Evolutionary conservation across 2,888 invertebrate species (phyloP).

Genomic region (Brachycybe producta): DNA sequence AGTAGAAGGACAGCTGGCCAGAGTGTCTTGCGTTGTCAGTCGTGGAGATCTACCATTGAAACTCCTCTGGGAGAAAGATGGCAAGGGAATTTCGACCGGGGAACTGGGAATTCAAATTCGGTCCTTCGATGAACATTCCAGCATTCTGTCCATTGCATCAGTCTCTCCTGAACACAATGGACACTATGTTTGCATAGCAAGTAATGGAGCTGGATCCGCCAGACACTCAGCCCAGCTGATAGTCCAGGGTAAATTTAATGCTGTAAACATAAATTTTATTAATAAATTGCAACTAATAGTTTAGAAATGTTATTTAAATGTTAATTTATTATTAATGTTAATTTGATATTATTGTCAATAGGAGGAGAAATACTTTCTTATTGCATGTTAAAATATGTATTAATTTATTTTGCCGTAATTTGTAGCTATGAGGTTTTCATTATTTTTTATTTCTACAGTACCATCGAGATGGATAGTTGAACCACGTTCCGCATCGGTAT

Average conservation of each 20-base stretch:
- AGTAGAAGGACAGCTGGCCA: constrained; percentile 14
- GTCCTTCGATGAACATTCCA: constrained; percentile 31
- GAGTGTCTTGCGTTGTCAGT: constrained; percentile 18
- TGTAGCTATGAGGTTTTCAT: background rate
- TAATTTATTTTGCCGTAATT: background rate
- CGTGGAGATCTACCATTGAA: constrained; percentile 30
- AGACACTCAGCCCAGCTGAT: constrained; percentile 21
- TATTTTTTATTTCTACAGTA: constrained; percentile 18
- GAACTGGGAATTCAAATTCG: constrained; percentile 21
- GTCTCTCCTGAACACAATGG: constrained; percentile 31
- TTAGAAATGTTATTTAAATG: background rate
- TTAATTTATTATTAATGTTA: background rate
- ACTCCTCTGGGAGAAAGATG: constrained; percentile 33
- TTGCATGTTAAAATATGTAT: background rate
- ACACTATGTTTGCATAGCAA: constrained; percentile 31
- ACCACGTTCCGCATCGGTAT: constrained; percentile 15
- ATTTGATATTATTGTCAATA: too few relatives aligned
- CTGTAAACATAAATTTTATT: too few relatives aligned
- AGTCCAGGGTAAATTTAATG: constrained; percentile 20
- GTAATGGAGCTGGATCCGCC: constrained; percentile 20
- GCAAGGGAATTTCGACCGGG: constrained; percentile 26
- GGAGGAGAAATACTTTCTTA: background rate
- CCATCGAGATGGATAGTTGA: constrained; percentile 18
- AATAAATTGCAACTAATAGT: too few relatives aligned
- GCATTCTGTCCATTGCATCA: constrained; percentile 30